Evolutionary conservation across 2,888 invertebrate species (phyloP), one percentile per base, ranked within the genome.

Genomic region (Scaptomyza cyrtandrae): DNA sequence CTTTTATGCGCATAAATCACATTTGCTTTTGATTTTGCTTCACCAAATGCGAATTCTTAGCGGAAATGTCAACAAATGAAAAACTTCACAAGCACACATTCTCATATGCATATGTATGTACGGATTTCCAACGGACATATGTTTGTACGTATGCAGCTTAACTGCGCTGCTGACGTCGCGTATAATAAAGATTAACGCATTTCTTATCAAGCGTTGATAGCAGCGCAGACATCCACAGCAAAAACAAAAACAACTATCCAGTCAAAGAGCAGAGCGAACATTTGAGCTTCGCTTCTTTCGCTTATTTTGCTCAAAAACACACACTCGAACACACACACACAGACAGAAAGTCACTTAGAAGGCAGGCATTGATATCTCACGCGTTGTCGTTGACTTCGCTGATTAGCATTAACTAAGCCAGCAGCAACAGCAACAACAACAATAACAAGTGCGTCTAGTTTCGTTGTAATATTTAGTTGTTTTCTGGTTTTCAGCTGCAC

Each of bases 161-260:
- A 77, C 76, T 69, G 69, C 66, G 75, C 75, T 78, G 77, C 77
- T 59, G 58, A 44, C 74, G 74, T 73, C 80, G 80, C 72, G 65
- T 72, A 84, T 78, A 86, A 88, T 86, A 80, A 87, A 88, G 87
- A 88, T 88, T 88, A 88, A 78, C 86, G 86, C 72, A 78, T 84
- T 86, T 88, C 87, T 88, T 88, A 88, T 88, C 87, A 81, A 70
- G 74, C 71, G 62, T 74, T 77, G 77, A 77, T 77, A 77, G 78
- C 71, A 71, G 58, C 66, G 73, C 73, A 69, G 72, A 63, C 67
- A 68, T 67, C 53, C 58, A 75, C 16, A 63, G 27, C 60, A 35
- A 13, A 54, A 71, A 43, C 46, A 58, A 45, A 49, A 70, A 52
- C 53, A 59, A 24, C 24, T 44, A 46, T 43, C 49, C 62, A 65